Conservation (phyloP, 2,888 invertebrate species). For the Dendrolimus houi region DNA sequence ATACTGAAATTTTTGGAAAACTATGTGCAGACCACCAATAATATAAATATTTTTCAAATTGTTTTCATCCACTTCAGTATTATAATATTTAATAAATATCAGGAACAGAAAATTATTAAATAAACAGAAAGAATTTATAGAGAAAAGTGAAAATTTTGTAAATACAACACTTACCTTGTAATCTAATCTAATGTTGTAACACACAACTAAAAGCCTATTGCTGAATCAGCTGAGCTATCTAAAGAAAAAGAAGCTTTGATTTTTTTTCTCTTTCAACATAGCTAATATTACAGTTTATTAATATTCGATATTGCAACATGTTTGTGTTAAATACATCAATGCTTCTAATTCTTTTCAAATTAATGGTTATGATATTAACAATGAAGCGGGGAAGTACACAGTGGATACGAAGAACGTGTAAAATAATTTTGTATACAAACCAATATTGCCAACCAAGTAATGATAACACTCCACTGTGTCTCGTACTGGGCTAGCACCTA, state of each 20-base stretch:
- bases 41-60: not conserved
- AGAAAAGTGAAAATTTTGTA: not conserved
- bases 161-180: not conserved
- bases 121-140: not conserved
- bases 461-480: not conserved
- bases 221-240: not conserved
- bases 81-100: not conserved
- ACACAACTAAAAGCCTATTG: not conserved
- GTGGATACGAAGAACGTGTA: not conserved
- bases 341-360: not conserved
- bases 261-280: not conserved
- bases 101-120: not conserved
- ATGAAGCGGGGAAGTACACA: not conserved
- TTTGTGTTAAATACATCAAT: not conserved
- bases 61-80: not conserved
- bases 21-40: not conserved
- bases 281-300: too few species aligned
- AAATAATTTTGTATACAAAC: slow-evolving; percentile 1
- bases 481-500: not conserved
- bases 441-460: not conserved
- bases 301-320: not conserved
- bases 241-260: not conserved
- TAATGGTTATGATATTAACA: not conserved
- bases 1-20: not conserved
- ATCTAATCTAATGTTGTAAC: not conserved